Conservation (phyloP, 2,113 vertebrate species). For the Cnemophilus loriae region DNA sequence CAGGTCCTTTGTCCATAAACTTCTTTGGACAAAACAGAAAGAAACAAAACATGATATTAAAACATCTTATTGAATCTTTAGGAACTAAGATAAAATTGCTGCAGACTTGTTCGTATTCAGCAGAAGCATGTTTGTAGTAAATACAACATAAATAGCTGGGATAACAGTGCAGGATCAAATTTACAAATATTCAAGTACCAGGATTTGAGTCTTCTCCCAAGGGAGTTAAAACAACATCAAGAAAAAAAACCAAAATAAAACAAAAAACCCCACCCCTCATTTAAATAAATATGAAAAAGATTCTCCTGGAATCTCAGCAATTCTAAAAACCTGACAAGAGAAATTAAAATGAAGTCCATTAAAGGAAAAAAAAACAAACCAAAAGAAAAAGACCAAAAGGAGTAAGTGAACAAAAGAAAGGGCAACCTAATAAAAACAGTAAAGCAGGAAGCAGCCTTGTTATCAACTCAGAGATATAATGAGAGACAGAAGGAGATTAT, state of each 20-base stretch:
- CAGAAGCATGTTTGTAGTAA: not conserved
- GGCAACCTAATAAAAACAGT: not conserved
- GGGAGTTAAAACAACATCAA: not conserved
- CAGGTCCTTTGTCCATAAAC: not conserved
- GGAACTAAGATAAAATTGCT: not conserved
- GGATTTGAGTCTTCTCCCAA: not conserved
- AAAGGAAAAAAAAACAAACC: not conserved
- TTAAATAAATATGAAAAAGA: not conserved
- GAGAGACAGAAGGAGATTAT: conserved; percentile 28
- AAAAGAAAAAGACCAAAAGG: not conserved
- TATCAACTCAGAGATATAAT: conserved; percentile 8
- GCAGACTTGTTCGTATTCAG: not conserved
- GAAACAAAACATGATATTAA: not conserved
- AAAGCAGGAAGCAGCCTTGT: conserved; percentile 28
- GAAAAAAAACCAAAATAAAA: not conserved
- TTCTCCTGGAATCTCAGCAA: not conserved
- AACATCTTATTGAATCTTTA: not conserved
- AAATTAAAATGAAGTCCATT: not conserved
- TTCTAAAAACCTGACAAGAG: not conserved
- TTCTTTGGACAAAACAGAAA: not conserved
- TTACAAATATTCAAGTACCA: not conserved
- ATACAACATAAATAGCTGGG: not conserved
- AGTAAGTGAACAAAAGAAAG: not conserved
- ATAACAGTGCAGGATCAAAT: not conserved
- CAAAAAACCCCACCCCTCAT: not conserved